Evolutionary conservation across 2,113 vertebrate genomes (phyloP).

Genomic region (Eublepharis macularius): DNA sequence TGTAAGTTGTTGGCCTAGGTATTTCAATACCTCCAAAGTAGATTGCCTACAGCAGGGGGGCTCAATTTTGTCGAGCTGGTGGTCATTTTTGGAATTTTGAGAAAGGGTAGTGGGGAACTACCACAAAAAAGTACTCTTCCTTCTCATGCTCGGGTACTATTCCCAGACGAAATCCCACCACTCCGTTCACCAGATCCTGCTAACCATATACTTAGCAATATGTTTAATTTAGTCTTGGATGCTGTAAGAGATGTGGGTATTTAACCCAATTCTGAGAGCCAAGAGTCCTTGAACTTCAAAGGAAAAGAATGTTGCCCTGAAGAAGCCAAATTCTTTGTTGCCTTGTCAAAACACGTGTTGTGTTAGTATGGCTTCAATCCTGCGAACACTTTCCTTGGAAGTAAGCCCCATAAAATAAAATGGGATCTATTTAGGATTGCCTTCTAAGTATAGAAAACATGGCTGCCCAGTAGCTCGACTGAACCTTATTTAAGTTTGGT

Average conservation of each 20-base stretch:
- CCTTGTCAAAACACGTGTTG: background rate
- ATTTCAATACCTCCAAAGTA: background rate
- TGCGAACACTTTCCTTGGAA: background rate
- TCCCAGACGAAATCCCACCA: background rate
- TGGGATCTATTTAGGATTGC: too few relatives aligned
- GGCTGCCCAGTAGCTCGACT: accelerated
- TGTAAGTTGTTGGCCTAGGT: background rate
- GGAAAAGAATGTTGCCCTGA: background rate
- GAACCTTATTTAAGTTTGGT: background rate
- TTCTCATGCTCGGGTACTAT: too few relatives aligned
- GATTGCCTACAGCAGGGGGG: background rate
- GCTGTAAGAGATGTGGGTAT: background rate
- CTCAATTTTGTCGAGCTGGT: too few relatives aligned
- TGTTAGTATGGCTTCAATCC: background rate
- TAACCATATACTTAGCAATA: background rate
- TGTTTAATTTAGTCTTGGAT: background rate
- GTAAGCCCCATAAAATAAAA: too few relatives aligned
- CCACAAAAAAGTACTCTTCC: too few relatives aligned
- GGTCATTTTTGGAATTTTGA: too few relatives aligned
- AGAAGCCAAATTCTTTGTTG: background rate
- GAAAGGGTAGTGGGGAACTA: too few relatives aligned
- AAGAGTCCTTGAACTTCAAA: background rate
- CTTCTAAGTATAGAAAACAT: too few relatives aligned
- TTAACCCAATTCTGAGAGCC: background rate
- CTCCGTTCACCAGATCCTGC: background rate